phyloP scores from a whole-genome alignment of 1,140 invertebrate species.

The Dolichoris vasculosae region DNA sequence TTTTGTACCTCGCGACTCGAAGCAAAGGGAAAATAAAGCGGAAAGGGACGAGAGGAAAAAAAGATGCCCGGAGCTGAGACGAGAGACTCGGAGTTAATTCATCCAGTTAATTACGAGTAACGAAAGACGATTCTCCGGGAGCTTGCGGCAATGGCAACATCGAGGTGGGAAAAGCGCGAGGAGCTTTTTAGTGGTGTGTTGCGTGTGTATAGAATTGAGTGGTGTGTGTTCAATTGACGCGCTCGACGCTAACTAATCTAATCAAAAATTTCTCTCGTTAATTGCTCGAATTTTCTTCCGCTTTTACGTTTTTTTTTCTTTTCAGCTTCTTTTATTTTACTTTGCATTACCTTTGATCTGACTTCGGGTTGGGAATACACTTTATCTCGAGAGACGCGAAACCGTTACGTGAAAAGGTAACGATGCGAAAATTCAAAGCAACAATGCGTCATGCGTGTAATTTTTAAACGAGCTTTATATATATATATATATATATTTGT shows the following conservation, averaged over 20 bases:
- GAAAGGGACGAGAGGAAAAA: conserved; percentile 1
- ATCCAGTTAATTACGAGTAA: conserved; percentile 43
- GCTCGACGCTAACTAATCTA: conserved; percentile 32
- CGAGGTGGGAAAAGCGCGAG: conserved; percentile 5
- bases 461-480: not conserved
- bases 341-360: not conserved
- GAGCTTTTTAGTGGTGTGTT: not conserved
- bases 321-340: too few relatives aligned
- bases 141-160: not conserved
- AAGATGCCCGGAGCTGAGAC: not conserved
- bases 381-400: not conserved
- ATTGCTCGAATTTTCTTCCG: conserved; percentile 36
- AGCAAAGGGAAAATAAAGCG: not conserved
- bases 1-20: conserved; percentile 1
- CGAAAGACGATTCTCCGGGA: not conserved
- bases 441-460: not conserved
- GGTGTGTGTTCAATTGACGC: conserved; percentile 33
- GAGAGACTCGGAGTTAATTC: conserved; percentile 38
- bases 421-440: not conserved
- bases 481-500: not conserved
- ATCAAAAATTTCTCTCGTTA: conserved; percentile 38
- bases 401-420: conserved; percentile 20
- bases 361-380: not conserved
- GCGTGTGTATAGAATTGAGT: not conserved
- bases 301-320: not conserved